A percentile compares a stretch with the other conserved stretches of the same genome.
phyloP scores from a whole-genome alignment of 2,797 vertebrate genomes.

The Peromyscus eremicus region DNA sequence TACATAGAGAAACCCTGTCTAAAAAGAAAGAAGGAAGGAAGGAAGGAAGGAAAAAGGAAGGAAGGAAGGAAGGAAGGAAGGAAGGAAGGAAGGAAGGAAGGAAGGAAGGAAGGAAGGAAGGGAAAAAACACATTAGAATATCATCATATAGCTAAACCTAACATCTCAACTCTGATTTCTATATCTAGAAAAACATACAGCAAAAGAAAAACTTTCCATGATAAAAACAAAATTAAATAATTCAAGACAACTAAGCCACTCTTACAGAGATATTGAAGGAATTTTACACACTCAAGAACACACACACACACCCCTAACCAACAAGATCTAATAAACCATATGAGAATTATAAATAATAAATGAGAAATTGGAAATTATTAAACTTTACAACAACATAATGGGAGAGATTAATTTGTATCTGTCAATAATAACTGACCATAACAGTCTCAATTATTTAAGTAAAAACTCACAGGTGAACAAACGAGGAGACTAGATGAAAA shows the following conservation, averaged over 20 bases:
- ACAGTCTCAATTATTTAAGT: neutral
- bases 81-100: too few relatives aligned
- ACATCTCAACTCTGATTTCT: neutral
- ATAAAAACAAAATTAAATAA: neutral
- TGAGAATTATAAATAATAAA: neutral
- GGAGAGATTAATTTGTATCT: neutral
- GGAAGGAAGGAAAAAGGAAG: too few relatives aligned
- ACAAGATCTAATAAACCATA: neutral
- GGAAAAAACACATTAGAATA: neutral
- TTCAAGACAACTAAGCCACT: too few relatives aligned
- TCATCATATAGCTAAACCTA: neutral
- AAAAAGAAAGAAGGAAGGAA: too few relatives aligned
- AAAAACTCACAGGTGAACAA: neutral
- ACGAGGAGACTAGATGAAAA: neutral
- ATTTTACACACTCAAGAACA: neutral
- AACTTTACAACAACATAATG: neutral
- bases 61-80: too few relatives aligned
- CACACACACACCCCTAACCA: neutral
- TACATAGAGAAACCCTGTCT: too few relatives aligned
- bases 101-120: too few relatives aligned
- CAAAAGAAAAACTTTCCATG: neutral
- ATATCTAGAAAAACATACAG: neutral
- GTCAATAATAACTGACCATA: neutral
- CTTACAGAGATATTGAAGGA: neutral
- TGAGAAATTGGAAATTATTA: neutral